Percentiles rank a stretch among this genome's conserved stretches.
phyloP scores from a whole-genome alignment of 2,113 vertebrate genomes.

The Daphoenositta chrysoptera region DNA sequence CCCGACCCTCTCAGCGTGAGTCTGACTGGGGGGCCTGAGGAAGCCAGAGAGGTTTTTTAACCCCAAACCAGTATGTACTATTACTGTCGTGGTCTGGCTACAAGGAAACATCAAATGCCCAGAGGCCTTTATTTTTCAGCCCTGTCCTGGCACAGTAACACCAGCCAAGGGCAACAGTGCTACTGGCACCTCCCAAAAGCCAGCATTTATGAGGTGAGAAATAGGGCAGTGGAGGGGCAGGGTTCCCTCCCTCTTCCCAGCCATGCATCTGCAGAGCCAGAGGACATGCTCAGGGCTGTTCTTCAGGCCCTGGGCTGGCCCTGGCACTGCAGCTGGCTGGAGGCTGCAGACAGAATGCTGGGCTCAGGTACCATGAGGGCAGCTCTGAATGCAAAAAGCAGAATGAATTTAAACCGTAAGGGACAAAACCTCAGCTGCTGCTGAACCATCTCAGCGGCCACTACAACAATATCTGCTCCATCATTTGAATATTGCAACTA shows the following conservation, averaged over 20 bases:
- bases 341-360: background rate
- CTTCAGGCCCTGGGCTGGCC: no score
- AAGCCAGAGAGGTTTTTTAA: background rate
- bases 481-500: background rate
- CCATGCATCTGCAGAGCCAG: accelerated
- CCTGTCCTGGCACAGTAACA: background rate
- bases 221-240: background rate
- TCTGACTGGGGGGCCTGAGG: background rate
- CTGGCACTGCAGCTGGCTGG: background rate
- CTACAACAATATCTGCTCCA: background rate
- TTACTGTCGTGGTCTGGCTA: background rate
- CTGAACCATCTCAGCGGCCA: background rate
- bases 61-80: background rate
- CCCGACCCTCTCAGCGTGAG: accelerated
- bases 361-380: background rate
- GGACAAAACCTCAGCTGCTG: background rate
- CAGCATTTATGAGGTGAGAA: background rate
- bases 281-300: no score
- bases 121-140: background rate
- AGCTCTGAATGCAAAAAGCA: background rate
- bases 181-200: background rate
- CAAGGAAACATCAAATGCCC: background rate
- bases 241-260: background rate
- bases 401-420: background rate
- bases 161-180: background rate